phyloP scores from a whole-genome alignment of 2,797 vertebrate species.

The Bufotes viridis region DNA sequence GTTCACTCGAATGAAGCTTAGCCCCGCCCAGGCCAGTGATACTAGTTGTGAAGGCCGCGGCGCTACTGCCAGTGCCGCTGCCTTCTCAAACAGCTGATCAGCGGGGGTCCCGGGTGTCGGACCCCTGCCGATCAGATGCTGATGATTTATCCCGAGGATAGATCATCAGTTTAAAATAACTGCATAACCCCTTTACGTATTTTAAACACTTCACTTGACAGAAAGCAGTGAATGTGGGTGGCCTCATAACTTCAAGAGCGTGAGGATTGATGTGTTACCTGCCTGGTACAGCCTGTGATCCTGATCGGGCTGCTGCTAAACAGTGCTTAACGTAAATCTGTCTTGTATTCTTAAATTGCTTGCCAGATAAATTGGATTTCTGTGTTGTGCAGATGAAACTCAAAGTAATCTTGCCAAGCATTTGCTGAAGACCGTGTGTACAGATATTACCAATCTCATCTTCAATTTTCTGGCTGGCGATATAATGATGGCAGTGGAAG shows the following conservation, averaged over 20 bases:
- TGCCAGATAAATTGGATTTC: neutral
- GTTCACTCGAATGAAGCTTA: no score
- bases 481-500: constrained; percentile 88
- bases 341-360: neutral
- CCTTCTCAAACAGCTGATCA: no score
- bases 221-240: neutral
- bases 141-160: no score
- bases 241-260: neutral
- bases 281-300: neutral
- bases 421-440: constrained; percentile 88
- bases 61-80: no score
- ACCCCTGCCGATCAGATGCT: no score
- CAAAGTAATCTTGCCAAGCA: constrained; percentile 87
- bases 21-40: no score
- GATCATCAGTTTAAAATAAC: no score
- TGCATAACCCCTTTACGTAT: no score
- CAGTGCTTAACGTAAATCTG: neutral
- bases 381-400: constrained; percentile 85
- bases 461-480: constrained; percentile 91
- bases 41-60: no score
- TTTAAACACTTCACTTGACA: no score
- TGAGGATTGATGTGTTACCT: neutral
- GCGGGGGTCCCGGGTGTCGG: no score
- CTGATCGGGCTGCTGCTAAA: neutral
- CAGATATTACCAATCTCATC: constrained; percentile 90